Evolutionary conservation across 2,113 vertebrate genomes (phyloP).

Genomic region (Neodon shergylaensis): DNA sequence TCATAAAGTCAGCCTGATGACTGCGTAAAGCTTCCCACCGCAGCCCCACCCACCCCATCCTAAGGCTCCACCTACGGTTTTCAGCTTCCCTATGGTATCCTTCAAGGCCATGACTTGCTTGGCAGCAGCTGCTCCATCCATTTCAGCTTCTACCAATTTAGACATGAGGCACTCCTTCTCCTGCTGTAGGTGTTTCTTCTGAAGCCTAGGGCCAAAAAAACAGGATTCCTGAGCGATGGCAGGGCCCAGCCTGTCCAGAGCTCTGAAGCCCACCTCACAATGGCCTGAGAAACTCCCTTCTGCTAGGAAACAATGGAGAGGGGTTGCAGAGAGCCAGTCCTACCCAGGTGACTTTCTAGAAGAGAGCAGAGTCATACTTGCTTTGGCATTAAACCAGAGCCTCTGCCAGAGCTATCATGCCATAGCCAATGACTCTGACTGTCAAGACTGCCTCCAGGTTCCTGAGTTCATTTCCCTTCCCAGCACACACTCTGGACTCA

Average conservation of each 20-base stretch:
- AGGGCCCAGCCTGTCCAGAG: not conserved
- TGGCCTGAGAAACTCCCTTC: slow-evolving; percentile 23
- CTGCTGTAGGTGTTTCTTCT: slow-evolving; percentile 85
- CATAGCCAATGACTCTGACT: not conserved
- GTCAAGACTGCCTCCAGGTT: not conserved
- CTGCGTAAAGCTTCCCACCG: slow-evolving; percentile 7
- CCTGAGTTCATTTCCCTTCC: not conserved
- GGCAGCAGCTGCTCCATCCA: slow-evolving; percentile 91
- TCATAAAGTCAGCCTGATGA: slow-evolving; percentile 66
- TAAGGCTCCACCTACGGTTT: slow-evolving; percentile 81
- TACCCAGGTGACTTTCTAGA: not conserved
- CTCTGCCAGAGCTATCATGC: not conserved
- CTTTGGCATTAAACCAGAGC: not conserved
- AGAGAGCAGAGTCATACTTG: not conserved
- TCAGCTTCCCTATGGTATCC: slow-evolving; percentile 89
- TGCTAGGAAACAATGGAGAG: slow-evolving; percentile 12
- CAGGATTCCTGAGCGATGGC: slow-evolving; percentile 53
- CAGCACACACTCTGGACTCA: not conserved
- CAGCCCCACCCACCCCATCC: not conserved
- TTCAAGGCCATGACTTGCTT: slow-evolving; percentile 90
- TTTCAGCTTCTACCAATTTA: slow-evolving; percentile 91
- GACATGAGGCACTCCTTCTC: slow-evolving; percentile 90
- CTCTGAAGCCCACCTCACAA: slow-evolving; percentile 65
- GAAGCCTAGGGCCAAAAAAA: slow-evolving; percentile 83
- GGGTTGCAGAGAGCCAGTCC: not conserved